Evolutionary conservation across 2,888 invertebrate species (phyloP).

Genomic region (Machimus atricapillus): DNA sequence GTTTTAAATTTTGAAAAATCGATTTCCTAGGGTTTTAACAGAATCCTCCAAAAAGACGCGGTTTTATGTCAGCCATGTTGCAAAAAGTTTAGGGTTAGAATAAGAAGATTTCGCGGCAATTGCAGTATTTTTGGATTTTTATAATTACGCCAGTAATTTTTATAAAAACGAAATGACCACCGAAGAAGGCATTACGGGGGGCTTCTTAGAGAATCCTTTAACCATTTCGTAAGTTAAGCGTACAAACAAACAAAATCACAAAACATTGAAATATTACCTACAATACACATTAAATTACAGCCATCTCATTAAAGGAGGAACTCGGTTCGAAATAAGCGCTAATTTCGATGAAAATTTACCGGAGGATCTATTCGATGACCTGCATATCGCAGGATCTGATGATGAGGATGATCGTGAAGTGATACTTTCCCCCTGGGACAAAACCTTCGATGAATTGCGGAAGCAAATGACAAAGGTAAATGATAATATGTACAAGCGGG

Average conservation of each 20-base stretch:
- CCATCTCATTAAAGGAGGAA: conserved; percentile 52
- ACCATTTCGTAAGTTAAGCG: not conserved
- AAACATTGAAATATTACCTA: not conserved
- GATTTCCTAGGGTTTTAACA: not conserved
- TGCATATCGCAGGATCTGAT: conserved; percentile 51
- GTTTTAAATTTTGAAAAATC: no score
- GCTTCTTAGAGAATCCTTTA: not conserved
- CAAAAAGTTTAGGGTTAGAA: not conserved
- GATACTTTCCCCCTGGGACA: conserved; percentile 58
- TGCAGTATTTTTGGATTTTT: not conserved
- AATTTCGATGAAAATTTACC: conserved; percentile 53
- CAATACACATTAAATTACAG: conserved; percentile 45
- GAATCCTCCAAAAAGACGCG: not conserved
- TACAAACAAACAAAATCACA: not conserved
- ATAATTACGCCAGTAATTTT: not conserved
- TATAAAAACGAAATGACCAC: not conserved
- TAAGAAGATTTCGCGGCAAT: not conserved
- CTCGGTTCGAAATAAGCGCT: conserved; percentile 57
- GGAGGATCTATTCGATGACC: conserved; percentile 50
- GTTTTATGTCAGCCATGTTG: not conserved
- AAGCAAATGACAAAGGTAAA: conserved; percentile 53
- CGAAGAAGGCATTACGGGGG: not conserved
- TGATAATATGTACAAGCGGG: conserved; percentile 54
- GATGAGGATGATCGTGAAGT: conserved; percentile 49
- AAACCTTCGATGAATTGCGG: conserved; percentile 56